phyloP scores from a whole-genome alignment of 2,888 invertebrate genomes.

The Drosophila kambysellisi region DNA sequence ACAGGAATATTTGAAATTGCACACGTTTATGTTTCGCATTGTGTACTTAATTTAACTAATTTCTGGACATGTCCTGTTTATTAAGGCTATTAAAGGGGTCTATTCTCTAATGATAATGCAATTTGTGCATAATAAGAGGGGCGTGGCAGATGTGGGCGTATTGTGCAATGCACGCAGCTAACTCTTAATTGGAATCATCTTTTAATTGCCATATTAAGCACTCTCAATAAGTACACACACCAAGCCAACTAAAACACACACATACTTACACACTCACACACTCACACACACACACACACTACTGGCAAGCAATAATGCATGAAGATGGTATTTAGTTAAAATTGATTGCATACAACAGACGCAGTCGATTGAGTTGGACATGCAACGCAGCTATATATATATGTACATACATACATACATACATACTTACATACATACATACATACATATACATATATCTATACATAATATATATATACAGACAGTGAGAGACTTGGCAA shows the following conservation, averaged over 20 bases:
- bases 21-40: constrained; percentile 17
- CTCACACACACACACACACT: constrained; percentile 17
- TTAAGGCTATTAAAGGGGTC: constrained; percentile 61
- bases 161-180: constrained; percentile 45
- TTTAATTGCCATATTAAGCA: constrained; percentile 76
- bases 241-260: background rate
- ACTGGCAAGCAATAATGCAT: constrained; percentile 67
- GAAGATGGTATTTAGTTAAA: constrained; percentile 72
- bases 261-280: constrained; percentile 16
- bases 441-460: background rate
- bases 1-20: constrained; percentile 4
- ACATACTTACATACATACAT: too few relatives aligned
- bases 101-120: constrained; percentile 40
- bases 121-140: constrained; percentile 49
- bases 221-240: constrained; percentile 46
- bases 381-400: constrained; percentile 9
- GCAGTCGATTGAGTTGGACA: constrained; percentile 49
- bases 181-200: constrained; percentile 75
- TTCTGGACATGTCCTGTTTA: constrained; percentile 37
- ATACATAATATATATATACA: background rate
- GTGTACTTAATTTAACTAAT: constrained; percentile 59
- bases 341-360: constrained; percentile 66
- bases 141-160: constrained; percentile 15
- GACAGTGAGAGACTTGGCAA: constrained; percentile 3
- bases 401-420: background rate